Base-by-base conservation (phyloP, 2,888 invertebrate genomes). In the Eucera pruinosa region DNA sequence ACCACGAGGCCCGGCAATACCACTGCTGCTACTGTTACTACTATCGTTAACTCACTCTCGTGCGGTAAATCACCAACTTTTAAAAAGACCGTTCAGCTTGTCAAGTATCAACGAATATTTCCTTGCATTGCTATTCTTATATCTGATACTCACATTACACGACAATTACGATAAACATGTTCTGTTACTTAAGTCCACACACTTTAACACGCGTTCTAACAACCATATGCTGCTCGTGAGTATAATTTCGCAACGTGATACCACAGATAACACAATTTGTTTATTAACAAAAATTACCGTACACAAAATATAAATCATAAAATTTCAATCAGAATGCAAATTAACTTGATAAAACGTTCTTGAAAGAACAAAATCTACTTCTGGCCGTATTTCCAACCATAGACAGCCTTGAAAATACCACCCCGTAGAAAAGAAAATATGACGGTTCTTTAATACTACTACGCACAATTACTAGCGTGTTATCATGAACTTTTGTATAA, bases 171-270 rank as follows among this genome's bases (percentile, higher is more conserved):
- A 18, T 15, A 27, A 33, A 50, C 54, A 47, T 33, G 33, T 71
- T 77, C 27, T 65, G 11, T 47, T 47, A 23, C 45, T 41, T 47
- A 39, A 39, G 9, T 61, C 52, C 57, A 58, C 41, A 54, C 64
- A 77, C 67, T 71, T 57, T 4, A 72, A 70, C 74, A 70, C 72
- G 67, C 70, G 74, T 60, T 52, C 48, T 36, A 27, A 57, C 67
- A 57, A 83, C 85, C 85, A 84, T 85, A 85, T 83, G 84, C 70
- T 78, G 61, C 23, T 50, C 27, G 43, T 20, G 33, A 64, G 33
- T 13, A 52, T 58, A 69, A 74, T 62, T 47, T 67, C 45, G 27
- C 50, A 27, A 13, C 33, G 20, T 27, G 27, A 45, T 55, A 54
- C n/a, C 60, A 66, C 66, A 45, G 25, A 15, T 66, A 43, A 25